A percentile compares a stretch with the other conserved stretches of the same genome.
phyloP scores from a whole-genome alignment of 1,140 invertebrate genomes.

The Drosophila ohnishii region DNA sequence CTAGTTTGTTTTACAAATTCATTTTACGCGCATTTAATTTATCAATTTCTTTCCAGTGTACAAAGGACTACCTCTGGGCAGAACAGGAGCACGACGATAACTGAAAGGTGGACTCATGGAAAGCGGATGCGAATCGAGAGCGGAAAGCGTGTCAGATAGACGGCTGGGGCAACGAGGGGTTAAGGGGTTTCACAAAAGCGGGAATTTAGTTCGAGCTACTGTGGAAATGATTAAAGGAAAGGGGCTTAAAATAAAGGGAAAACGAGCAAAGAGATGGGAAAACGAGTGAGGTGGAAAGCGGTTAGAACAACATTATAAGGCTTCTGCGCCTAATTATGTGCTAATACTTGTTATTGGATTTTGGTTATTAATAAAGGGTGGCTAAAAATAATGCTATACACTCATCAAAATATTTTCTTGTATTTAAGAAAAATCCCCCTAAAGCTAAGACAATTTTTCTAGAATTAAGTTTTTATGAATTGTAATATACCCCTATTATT shows the following conservation, averaged over 20 bases:
- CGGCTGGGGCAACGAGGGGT: conserved; percentile 2
- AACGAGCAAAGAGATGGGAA: background rate
- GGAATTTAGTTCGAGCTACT: conserved; percentile 27
- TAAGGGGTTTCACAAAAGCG: background rate
- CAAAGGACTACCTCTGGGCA: conserved; percentile 1
- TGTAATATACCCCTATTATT: no score
- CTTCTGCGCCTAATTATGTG: background rate
- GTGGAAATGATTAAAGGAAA: conserved; percentile 24
- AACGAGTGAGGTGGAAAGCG: background rate
- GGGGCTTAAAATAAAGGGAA: background rate
- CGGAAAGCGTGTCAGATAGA: conserved; percentile 64
- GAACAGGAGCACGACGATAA: conserved; percentile 1
- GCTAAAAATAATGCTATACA: no score
- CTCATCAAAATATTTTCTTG: no score
- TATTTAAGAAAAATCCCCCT: no score
- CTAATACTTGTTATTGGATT: background rate
- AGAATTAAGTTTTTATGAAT: no score
- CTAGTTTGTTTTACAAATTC: background rate
- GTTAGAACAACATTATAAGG: background rate
- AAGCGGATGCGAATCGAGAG: conserved; percentile 63
- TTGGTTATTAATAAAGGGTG: no score
- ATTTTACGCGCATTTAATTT: no score
- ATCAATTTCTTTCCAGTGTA: background rate
- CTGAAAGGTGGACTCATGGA: background rate
- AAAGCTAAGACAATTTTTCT: no score